A percentile compares a stretch with the other conserved stretches of the same genome.
These are phyloP conservation scores for Gallinago nigripennis DNA, from an alignment of 2,797 vertebrate species.

Conservation along the genomic window DNA sequence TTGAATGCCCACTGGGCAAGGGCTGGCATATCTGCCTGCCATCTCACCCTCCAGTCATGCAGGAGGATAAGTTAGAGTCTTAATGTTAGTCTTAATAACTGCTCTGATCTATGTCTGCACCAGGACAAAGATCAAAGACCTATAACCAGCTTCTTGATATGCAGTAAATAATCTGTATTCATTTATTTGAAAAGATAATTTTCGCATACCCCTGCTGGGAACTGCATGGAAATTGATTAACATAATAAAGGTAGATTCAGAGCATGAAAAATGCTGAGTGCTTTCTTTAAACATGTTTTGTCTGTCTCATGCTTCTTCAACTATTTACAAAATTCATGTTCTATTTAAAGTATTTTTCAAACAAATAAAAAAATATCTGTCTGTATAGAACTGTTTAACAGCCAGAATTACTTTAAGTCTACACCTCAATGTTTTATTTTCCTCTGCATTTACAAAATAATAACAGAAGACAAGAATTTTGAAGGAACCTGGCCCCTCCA, in stretches of 20 bases:
- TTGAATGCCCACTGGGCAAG: neutral
- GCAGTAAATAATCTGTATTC: conserved; percentile 13
- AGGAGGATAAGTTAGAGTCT: neutral
- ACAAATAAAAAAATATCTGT: neutral
- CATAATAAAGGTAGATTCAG: conserved; percentile 43
- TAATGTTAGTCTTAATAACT: neutral
- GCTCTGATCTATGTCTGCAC: neutral
- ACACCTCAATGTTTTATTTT: neutral
- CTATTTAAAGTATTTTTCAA: neutral
- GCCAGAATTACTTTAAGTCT: neutral
- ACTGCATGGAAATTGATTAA: conserved; percentile 12
- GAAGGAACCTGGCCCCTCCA: neutral
- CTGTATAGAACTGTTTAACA: neutral
- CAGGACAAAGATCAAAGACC: conserved; percentile 8
- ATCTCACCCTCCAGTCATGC: neutral
- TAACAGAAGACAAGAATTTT: neutral
- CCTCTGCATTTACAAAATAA: neutral
- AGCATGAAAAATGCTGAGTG: neutral
- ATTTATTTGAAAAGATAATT: conserved; percentile 39
- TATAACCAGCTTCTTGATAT: conserved; percentile 35
- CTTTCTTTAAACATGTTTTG: conserved; percentile 3
- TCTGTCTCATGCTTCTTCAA: neutral
- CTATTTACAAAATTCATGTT: neutral
- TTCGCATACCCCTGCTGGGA: neutral
- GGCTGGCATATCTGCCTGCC: neutral